Evolutionary conservation across 2,113 vertebrate species (phyloP).

Genomic region (Elephas maximus): DNA sequence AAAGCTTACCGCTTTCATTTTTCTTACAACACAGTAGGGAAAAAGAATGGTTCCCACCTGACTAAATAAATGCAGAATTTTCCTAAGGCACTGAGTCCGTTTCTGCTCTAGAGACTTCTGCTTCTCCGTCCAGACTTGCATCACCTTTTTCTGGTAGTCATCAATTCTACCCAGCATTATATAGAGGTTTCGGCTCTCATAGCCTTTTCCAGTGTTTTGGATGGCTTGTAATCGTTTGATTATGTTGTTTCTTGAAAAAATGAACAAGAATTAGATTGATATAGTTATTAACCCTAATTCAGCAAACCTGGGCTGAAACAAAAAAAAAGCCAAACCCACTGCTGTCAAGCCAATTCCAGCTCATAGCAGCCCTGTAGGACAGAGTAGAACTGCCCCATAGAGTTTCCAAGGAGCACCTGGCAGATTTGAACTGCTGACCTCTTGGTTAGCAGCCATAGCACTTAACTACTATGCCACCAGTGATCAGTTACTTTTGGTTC

Average conservation of each 20-base stretch:
- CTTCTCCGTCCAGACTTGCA: constrained; percentile 75
- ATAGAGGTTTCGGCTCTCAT: constrained; percentile 70
- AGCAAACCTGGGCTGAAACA: background rate
- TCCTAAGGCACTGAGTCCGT: constrained; percentile 65
- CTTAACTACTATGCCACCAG: no score
- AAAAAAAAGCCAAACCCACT: no score
- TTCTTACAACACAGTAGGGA: background rate
- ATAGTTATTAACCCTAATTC: background rate
- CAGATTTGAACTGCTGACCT: no score
- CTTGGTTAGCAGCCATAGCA: no score
- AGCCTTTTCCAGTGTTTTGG: constrained; percentile 79
- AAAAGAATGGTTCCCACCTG: constrained; percentile 69
- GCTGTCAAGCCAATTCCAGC: no score
- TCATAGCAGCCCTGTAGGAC: no score
- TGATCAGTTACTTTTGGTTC: background rate
- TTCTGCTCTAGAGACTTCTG: constrained; percentile 75
- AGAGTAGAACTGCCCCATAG: no score
- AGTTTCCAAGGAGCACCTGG: no score
- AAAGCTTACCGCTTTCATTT: background rate
- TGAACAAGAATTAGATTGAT: constrained; percentile 45
- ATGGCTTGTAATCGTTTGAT: constrained; percentile 71
- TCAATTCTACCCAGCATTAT: constrained; percentile 79
- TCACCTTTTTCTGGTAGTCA: constrained; percentile 75
- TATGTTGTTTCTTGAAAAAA: constrained; percentile 79
- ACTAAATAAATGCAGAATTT: constrained; percentile 76